Percentiles rank a stretch among this genome's conserved stretches.
Conservation (phyloP, 2,113 vertebrate species). For the Halcyon senegalensis region DNA sequence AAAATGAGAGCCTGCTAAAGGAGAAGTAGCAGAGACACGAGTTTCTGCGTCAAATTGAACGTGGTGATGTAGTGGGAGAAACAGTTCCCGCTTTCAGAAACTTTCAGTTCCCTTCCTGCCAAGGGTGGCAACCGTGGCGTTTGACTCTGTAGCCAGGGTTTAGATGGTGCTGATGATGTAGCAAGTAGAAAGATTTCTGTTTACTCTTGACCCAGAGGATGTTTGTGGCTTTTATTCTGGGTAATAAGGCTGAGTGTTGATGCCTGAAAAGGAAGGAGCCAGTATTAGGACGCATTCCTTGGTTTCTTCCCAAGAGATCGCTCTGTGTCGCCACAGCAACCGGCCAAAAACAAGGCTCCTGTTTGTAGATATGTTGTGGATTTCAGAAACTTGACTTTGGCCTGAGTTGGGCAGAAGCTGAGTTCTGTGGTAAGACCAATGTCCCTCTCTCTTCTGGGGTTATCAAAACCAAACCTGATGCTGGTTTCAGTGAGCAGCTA, state of each 20-base stretch:
- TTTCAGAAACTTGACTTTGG: slow-evolving; percentile 14
- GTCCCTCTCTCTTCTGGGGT: background rate
- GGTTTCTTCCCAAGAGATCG: slow-evolving; percentile 49
- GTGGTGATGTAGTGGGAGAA: background rate
- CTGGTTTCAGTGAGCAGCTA: background rate
- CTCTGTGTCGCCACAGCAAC: slow-evolving; percentile 31
- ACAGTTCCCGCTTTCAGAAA: background rate
- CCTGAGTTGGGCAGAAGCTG: background rate
- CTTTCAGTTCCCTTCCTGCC: background rate
- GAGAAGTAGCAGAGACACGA: background rate
- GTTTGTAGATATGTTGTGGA: background rate
- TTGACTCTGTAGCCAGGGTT: background rate
- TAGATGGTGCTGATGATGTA: background rate
- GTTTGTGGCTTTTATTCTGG: slow-evolving; percentile 55
- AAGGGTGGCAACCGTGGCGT: background rate
- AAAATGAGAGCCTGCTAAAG: background rate
- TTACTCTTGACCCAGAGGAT: slow-evolving; percentile 49
- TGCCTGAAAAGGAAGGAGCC: slow-evolving; percentile 64
- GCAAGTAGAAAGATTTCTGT: slow-evolving; percentile 32
- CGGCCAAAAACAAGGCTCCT: background rate
- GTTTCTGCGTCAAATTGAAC: background rate
- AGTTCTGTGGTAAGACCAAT: background rate
- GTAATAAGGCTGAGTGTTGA: slow-evolving; percentile 11
- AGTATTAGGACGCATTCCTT: slow-evolving; percentile 33
- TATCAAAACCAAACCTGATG: background rate